Evolutionary conservation across 2,888 invertebrate genomes (phyloP).

Genomic region (Campoletis raptor): DNA sequence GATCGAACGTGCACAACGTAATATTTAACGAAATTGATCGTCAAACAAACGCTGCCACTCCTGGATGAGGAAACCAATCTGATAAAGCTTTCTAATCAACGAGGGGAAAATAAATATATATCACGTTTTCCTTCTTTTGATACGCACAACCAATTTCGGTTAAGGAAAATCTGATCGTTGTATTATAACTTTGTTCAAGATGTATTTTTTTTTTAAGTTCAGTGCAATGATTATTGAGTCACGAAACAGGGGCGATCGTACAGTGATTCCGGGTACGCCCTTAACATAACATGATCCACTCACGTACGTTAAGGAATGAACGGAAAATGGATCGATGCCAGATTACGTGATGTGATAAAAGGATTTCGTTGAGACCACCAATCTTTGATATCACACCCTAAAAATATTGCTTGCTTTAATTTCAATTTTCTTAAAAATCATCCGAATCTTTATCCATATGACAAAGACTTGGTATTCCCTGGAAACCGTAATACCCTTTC

Average conservation of each 20-base stretch:
- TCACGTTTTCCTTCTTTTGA: constrained; percentile 7
- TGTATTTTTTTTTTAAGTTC: background rate
- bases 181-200: background rate
- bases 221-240: constrained; percentile 11
- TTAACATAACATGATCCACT: constrained; percentile 26
- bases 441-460: background rate
- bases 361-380: constrained; percentile 25
- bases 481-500: background rate
- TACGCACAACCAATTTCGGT: constrained; percentile 28
- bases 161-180: constrained; percentile 16
- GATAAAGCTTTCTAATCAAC: constrained; percentile 34
- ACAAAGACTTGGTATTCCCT: constrained; percentile 6
- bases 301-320: background rate
- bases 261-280: constrained; percentile 28
- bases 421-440: constrained; percentile 35
- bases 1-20: background rate
- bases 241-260: background rate
- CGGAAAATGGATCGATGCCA: constrained; percentile 42
- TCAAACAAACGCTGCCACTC: background rate
- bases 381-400: constrained; percentile 14
- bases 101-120: constrained; percentile 3
- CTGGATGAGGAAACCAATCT: constrained; percentile 16
- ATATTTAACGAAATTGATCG: constrained; percentile 26
- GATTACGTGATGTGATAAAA: constrained; percentile 33
- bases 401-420: constrained; percentile 21